Evolutionary conservation across 2,888 invertebrate species (phyloP).

Genomic region (Cephus rjabovi): DNA sequence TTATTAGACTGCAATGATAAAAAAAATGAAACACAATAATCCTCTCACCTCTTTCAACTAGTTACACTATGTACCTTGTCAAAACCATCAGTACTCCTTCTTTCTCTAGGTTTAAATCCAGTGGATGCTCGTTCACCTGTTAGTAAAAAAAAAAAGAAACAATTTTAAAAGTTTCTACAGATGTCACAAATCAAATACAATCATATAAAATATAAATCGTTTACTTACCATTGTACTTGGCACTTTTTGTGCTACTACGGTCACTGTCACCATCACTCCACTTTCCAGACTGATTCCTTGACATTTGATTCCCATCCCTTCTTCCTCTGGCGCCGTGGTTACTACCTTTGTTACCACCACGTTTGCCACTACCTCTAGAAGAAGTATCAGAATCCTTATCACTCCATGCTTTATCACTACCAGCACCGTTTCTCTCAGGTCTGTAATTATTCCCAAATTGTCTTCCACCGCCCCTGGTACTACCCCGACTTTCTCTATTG

Average conservation of each 20-base stretch:
- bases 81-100: neutral
- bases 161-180: neutral
- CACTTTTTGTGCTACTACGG: conserved; percentile 17
- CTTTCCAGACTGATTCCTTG: conserved; percentile 6
- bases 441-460: conserved; percentile 28
- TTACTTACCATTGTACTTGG: conserved; percentile 12
- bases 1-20: conserved; percentile 7
- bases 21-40: neutral
- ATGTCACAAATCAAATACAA: neutral
- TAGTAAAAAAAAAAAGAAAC: neutral
- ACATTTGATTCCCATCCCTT: conserved; percentile 13
- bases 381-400: conserved; percentile 55
- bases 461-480: conserved; percentile 14
- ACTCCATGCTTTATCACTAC: conserved; percentile 28
- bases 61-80: neutral
- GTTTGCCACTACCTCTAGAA: conserved; percentile 39
- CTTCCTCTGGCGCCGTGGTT: neutral
- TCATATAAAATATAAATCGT: neutral
- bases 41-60: neutral
- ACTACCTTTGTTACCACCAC: conserved; percentile 20
- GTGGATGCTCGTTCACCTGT: conserved; percentile 10
- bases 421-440: conserved; percentile 13
- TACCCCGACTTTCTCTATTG: conserved; percentile 17
- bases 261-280: conserved; percentile 13
- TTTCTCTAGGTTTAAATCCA: conserved; percentile 16